Conservation (phyloP, 2,888 invertebrate genomes). For the Nymphalis polychloros region DNA sequence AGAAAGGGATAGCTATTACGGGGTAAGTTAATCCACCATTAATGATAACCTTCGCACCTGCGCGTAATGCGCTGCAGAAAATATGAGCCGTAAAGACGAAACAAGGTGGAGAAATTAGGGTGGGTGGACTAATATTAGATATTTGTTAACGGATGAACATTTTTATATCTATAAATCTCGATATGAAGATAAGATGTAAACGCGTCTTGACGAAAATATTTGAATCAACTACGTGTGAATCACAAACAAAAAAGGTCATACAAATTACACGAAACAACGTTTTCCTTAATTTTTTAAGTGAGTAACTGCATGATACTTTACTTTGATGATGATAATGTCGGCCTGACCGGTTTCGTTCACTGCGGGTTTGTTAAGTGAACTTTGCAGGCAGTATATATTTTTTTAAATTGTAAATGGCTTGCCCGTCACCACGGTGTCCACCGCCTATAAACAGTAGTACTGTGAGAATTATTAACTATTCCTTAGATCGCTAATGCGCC, state of each 20-base stretch:
- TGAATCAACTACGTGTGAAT: background rate
- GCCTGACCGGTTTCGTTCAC: too few relatives aligned
- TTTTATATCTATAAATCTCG: constrained; percentile 26
- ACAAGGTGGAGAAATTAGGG: constrained; percentile 50
- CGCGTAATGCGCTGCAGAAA: constrained; percentile 59
- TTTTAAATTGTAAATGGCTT: too few relatives aligned
- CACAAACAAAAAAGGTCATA: background rate
- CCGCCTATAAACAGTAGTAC: too few relatives aligned
- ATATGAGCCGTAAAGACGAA: constrained; percentile 57
- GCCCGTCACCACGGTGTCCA: too few relatives aligned
- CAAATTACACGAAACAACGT: background rate
- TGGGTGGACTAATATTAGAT: constrained; percentile 29
- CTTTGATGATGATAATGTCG: background rate
- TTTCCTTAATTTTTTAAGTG: too few relatives aligned
- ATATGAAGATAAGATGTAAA: constrained; percentile 16
- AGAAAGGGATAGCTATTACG: constrained; percentile 31
- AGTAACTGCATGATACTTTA: too few relatives aligned
- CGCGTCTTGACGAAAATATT: background rate
- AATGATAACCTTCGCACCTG: constrained; percentile 74
- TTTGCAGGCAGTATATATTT: too few relatives aligned
- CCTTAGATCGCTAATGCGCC: too few relatives aligned
- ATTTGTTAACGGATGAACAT: constrained; percentile 30
- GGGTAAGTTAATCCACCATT: constrained; percentile 66
- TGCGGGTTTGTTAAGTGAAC: too few relatives aligned
- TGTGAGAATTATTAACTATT: too few relatives aligned